These are phyloP conservation scores for Gerris buenoi DNA, from an alignment of 1,140 invertebrate genomes.

Conservation along the genomic window DNA sequence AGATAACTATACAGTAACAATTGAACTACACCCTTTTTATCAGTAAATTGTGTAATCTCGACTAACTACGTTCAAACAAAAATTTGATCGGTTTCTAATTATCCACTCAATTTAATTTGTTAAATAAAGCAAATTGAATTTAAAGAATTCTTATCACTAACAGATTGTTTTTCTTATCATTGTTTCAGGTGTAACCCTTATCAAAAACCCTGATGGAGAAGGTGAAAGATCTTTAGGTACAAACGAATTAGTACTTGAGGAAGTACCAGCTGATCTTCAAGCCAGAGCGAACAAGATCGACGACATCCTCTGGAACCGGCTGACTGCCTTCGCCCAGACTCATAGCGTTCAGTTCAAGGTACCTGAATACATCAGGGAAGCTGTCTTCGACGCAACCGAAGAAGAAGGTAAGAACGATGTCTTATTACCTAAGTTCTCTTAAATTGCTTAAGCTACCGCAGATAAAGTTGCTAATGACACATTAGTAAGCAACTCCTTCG, in stretches of 20 bases:
- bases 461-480: too few species aligned
- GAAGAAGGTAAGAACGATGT: constrained; percentile 17
- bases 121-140: too few species aligned
- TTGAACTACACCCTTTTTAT: too few species aligned
- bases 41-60: too few species aligned
- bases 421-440: too few species aligned
- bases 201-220: constrained; percentile 16
- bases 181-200: constrained; percentile 19
- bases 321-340: constrained; percentile 40
- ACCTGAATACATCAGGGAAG: constrained; percentile 23
- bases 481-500: too few species aligned
- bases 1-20: too few species aligned
- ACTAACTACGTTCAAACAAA: too few species aligned
- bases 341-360: constrained; percentile 42
- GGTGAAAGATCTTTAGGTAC: constrained; percentile 15
- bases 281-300: constrained; percentile 32
- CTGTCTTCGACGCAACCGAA: constrained; percentile 7
- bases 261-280: constrained; percentile 20
- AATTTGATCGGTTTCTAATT: too few species aligned
- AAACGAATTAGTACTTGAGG: constrained; percentile 11
- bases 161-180: not conserved
- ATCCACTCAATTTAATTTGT: too few species aligned
- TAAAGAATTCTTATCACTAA: too few species aligned
- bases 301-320: constrained; percentile 38
- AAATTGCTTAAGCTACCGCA: too few species aligned